A percentile compares a stretch with the other conserved stretches of the same genome.
phyloP scores from a whole-genome alignment of 2,888 invertebrate genomes.

The Caenorhabditis sp. region DNA sequence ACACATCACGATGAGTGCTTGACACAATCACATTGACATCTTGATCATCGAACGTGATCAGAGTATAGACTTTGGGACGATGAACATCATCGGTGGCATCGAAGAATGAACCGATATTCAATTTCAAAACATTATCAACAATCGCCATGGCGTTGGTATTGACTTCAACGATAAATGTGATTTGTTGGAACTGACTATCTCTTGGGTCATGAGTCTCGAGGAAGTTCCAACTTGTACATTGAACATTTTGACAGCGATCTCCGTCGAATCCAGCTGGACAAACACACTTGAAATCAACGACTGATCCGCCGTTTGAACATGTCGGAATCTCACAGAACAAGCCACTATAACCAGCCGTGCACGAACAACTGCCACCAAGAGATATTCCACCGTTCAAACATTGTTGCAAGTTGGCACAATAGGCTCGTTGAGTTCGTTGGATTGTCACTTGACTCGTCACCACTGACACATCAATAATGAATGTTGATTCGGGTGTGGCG shows the following conservation, averaged over 20 bases:
- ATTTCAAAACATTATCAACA: conserved; percentile 13
- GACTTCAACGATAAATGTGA: conserved; percentile 48
- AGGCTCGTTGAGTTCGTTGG: conserved; percentile 40
- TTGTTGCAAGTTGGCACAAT: conserved; percentile 26
- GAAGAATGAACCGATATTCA: conserved; percentile 38
- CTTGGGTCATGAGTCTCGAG: conserved; percentile 50
- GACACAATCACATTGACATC: conserved; percentile 32
- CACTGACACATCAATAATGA: conserved; percentile 18
- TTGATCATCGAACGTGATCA: conserved; percentile 49
- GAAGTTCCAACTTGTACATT: conserved; percentile 46
- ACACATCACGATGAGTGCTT: conserved; percentile 27
- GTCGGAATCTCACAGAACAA: conserved; percentile 42
- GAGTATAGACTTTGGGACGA: conserved; percentile 41
- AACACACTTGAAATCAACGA: conserved; percentile 36
- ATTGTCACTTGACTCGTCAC: conserved; percentile 30
- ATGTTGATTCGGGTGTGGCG: conserved; percentile 17
- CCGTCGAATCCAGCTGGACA: conserved; percentile 42
- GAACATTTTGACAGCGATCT: conserved; percentile 42
- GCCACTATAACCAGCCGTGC: conserved; percentile 21
- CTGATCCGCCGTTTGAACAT: conserved; percentile 49
- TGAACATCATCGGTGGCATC: conserved; percentile 19
- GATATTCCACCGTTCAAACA: conserved; percentile 50
- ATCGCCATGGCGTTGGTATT: conserved; percentile 31
- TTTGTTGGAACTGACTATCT: conserved; percentile 39
- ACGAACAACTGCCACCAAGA: conserved; percentile 17